A percentile compares a stretch with the other conserved stretches of the same genome.
These are phyloP conservation scores for Grallaria varia DNA, from an alignment of 2,113 vertebrate genomes.

Conservation along the genomic window DNA sequence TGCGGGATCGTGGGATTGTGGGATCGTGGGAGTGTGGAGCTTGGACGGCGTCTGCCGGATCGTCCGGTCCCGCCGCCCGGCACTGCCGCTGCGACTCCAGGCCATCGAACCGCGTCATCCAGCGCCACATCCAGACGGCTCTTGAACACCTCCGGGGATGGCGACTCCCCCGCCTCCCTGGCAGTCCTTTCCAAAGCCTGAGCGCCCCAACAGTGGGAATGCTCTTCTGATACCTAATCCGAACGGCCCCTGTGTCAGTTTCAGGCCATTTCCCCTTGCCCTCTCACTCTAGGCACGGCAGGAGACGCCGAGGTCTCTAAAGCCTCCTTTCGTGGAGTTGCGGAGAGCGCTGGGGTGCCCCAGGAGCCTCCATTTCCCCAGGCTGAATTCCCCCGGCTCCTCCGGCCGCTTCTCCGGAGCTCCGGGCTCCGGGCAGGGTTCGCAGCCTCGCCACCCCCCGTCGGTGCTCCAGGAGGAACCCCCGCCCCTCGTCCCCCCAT, in stretches of 20 bases:
- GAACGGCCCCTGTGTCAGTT: neutral
- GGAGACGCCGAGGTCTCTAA: too few relatives aligned
- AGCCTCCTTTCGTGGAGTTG: neutral
- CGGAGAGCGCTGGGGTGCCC: rapidly evolving
- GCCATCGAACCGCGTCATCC: neutral
- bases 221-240: neutral
- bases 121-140: neutral
- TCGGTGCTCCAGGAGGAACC: rapidly evolving
- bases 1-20: rapidly evolving
- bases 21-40: too few relatives aligned
- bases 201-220: neutral
- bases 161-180: neutral
- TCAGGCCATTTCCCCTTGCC: neutral
- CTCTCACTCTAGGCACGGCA: neutral
- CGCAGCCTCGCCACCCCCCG: rapidly evolving
- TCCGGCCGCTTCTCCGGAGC: too few relatives aligned
- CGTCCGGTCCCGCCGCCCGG: rapidly evolving
- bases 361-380: neutral
- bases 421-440: neutral
- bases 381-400: neutral
- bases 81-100: neutral
- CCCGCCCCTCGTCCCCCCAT: rapidly evolving
- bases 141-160: neutral
- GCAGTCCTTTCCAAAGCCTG: neutral
- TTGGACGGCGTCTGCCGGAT: too few relatives aligned